Percentiles rank a stretch among this genome's conserved stretches.
Evolutionary conservation across 2,113 vertebrate species (phyloP).

Genomic region (Gobiocypris rarus): DNA sequence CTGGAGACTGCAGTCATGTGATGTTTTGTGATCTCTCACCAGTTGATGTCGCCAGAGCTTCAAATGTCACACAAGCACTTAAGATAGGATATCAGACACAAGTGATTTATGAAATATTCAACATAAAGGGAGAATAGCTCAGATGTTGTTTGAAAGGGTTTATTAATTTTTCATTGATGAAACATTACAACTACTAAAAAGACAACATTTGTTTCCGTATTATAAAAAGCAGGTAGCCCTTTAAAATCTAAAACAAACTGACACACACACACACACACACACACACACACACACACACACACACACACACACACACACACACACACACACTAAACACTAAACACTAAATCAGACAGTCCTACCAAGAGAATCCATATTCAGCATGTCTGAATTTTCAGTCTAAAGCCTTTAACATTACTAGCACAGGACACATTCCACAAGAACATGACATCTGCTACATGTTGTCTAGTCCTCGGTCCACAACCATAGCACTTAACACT

Average conservation of each 20-base stretch:
- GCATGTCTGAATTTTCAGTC: slow-evolving; percentile 66
- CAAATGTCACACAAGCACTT: not conserved
- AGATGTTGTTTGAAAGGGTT: slow-evolving; percentile 6
- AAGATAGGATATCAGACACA: not conserved
- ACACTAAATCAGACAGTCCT: slow-evolving; percentile 6
- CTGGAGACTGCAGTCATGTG: not conserved
- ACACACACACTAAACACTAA: no score
- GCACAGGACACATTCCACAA: slow-evolving; percentile 36
- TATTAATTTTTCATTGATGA: slow-evolving; percentile 49
- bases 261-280: no score
- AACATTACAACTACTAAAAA: slow-evolving; percentile 69
- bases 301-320: no score
- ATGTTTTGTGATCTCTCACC: not conserved
- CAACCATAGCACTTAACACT: slow-evolving; percentile 14
- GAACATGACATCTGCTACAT: slow-evolving; percentile 28
- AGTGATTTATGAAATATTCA: not conserved
- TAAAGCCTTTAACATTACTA: slow-evolving; percentile 70
- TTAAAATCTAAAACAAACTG: slow-evolving; percentile 69
- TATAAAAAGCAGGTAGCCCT: slow-evolving; percentile 76
- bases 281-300: no score
- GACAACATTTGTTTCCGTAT: slow-evolving; percentile 62
- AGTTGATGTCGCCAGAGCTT: slow-evolving; percentile 24
- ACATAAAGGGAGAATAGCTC: not conserved
- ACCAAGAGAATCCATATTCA: slow-evolving; percentile 30
- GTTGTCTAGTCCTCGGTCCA: slow-evolving; percentile 20